Evolutionary conservation across 2,888 invertebrate species (phyloP), one percentile per base, ranked within the genome.

Genomic region (Xylophagus ater): DNA sequence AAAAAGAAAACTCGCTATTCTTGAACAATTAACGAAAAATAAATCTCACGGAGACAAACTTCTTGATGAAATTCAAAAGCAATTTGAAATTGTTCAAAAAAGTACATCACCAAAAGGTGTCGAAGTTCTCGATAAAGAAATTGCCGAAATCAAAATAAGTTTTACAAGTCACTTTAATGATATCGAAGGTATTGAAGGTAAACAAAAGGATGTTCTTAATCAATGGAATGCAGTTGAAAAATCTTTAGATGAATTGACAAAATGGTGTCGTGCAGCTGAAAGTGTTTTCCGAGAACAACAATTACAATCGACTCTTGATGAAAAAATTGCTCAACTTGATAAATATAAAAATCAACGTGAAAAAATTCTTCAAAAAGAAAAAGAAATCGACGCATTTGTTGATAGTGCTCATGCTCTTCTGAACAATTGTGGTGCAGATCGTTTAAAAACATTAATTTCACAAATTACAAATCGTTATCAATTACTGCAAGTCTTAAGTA

Each of bases 401-500:
- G 93, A 94, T 60, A 80, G 78, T 53, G 85, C 88, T n/a, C 89
- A 93, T 57, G 76, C 78, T 9, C 67, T 96, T 37, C 72, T 90
- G 2, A 86, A 88, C 57, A 69, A 78, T 19, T 88, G 88, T 53
- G 83, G 83, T 0, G 84, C 85, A 0, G 87, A 89, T 51, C 76
- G 86, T 37, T 74, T 93, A 13, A 87, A 88, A 55, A 85, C 86
- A 5, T 68, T 89, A 37, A 82, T 90, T 14, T 81, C 87, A 0
- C 92, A 93, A 68, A 78, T 92, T n/a, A 86, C 83, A 49, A 84
- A 82, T 55, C 74, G 88, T 34, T 89, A 88, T 56, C 86, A 89
- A 59, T 72, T 81, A 40, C 65, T 90, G 19, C 82, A 81, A 55
- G 73, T 78, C 2, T 68, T 87, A 36, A 85, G 84, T 47, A 89